These are phyloP conservation scores for Danionella cerebrum DNA, from an alignment of 2,113 vertebrate genomes.

Conservation along the genomic window DNA sequence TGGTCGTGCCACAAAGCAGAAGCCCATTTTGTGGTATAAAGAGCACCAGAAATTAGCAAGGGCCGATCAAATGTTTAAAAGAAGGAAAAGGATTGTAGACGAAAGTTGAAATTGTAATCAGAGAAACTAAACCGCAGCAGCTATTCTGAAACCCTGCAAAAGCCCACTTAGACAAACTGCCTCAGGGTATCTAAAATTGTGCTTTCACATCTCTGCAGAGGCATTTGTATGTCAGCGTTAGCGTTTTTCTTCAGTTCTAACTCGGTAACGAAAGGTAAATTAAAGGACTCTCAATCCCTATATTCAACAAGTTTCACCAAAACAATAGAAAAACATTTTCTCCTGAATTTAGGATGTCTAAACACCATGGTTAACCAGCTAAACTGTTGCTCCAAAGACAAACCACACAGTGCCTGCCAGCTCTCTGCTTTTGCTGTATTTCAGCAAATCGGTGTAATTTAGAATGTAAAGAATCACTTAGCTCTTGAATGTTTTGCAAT, in stretches of 20 bases:
- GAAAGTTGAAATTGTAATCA: conserved; percentile 20
- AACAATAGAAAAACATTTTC: not conserved
- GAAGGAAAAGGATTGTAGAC: conserved; percentile 17
- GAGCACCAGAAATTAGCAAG: conserved; percentile 19
- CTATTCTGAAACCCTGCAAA: conserved; percentile 45
- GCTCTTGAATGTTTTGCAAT: too few relatives aligned
- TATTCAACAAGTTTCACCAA: not conserved
- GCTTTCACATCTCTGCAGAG: not conserved
- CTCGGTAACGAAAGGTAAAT: not conserved
- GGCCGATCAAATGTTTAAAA: conserved; percentile 2
- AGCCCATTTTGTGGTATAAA: conserved; percentile 28
- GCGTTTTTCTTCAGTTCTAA: not conserved
- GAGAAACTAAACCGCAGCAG: conserved; percentile 7
- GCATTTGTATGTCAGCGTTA: not conserved
- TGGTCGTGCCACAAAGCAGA: conserved; percentile 23
- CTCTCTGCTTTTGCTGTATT: not conserved
- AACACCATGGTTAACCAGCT: not conserved
- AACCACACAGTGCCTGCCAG: not conserved
- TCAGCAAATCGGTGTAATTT: not conserved
- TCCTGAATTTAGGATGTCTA: not conserved
- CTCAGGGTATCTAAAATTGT: conserved; percentile 22
- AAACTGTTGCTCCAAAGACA: not conserved
- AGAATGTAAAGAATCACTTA: too few relatives aligned
- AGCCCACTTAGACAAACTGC: conserved; percentile 41
- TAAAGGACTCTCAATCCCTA: not conserved